A percentile compares a stretch with the other conserved stretches of the same genome.
Evolutionary conservation across 2,888 invertebrate species (phyloP).

Genomic region (Coleophora deauratella): DNA sequence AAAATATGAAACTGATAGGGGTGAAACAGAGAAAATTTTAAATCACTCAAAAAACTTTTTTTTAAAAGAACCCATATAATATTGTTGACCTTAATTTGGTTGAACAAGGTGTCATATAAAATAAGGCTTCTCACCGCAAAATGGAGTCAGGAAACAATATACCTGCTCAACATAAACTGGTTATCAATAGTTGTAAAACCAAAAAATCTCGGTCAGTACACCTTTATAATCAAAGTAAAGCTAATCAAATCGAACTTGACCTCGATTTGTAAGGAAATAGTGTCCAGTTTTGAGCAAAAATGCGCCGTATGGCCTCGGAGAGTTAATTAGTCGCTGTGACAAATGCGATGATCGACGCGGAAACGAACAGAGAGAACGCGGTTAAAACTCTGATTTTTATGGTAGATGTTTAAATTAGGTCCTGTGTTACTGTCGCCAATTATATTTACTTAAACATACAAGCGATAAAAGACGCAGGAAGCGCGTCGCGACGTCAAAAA

Average conservation of each 20-base stretch:
- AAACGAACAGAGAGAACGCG: constrained; percentile 22
- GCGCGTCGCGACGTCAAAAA: not conserved
- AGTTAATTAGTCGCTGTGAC: constrained; percentile 36
- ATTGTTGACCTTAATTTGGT: constrained; percentile 6
- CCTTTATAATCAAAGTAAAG: constrained; percentile 4
- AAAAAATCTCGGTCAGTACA: no score
- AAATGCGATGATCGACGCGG: constrained; percentile 30
- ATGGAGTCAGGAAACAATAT: constrained; percentile 1
- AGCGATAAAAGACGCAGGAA: not conserved
- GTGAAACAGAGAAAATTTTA: no score
- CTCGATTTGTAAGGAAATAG: constrained; percentile 26
- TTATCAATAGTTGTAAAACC: no score
- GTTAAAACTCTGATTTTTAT: constrained; percentile 22
- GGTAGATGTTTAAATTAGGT: constrained; percentile 21
- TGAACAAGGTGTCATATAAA: constrained; percentile 1
- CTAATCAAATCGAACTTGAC: constrained; percentile 17
- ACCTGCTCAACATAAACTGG: not conserved
- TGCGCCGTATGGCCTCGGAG: constrained; percentile 23
- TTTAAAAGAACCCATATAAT: constrained; percentile 14
- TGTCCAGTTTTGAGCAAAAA: constrained; percentile 2
- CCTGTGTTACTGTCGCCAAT: not conserved
- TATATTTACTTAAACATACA: no score
- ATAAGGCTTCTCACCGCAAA: no score
- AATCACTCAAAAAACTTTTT: constrained; percentile 1
- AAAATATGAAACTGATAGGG: no score